Evolutionary conservation across 2,888 invertebrate genomes (phyloP), one percentile per base, ranked within the genome.

Genomic region (Parthenolecanium corni): DNA sequence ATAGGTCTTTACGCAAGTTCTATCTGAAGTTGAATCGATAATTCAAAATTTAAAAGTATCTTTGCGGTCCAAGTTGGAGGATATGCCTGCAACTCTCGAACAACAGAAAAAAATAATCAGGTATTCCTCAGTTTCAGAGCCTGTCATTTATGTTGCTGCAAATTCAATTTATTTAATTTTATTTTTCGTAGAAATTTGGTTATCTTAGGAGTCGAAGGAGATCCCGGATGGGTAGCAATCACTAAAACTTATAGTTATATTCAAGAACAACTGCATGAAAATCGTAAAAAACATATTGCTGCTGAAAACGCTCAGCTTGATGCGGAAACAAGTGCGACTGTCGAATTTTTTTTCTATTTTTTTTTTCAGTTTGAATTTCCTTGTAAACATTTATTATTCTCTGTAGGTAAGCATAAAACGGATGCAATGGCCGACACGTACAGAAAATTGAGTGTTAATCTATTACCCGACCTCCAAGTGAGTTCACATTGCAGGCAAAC

Each of bases 181-280:
- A 16, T 67, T 25, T 38, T 69, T 64, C 68, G 61, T 64, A 75
- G 76, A 57, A 81, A 83, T 72, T 79, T 86, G 67, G 80, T 84
- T n/a, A 84, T 83, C 71, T 75, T 89, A 66, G 88, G 88, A 70
- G 80, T 82, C 58, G 79, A 78, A 3, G 89, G 87, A 6, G 96
- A 98, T 75, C 93, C 96, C 1, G 96, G 95, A 0, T 97, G 97
- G 97, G 87, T 90, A 67, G 95, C 94, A 3, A 87, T 98, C 67
- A 81, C 80, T 52, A 84, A 87, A 66, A 85, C 90, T 66, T 86
- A 89, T 65, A 83, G 85, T 58, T 92, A 89, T 74, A 78, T 94
- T 11, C 80, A 82, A 69, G 77, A 76, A 65, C 78, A 82, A 46
- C 76, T 89, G 72, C 81, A 78, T 75, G 72, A 80, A 72, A 79